Evolutionary conservation across 2,888 invertebrate species (phyloP).

Genomic region (Polyommatus icarus): DNA sequence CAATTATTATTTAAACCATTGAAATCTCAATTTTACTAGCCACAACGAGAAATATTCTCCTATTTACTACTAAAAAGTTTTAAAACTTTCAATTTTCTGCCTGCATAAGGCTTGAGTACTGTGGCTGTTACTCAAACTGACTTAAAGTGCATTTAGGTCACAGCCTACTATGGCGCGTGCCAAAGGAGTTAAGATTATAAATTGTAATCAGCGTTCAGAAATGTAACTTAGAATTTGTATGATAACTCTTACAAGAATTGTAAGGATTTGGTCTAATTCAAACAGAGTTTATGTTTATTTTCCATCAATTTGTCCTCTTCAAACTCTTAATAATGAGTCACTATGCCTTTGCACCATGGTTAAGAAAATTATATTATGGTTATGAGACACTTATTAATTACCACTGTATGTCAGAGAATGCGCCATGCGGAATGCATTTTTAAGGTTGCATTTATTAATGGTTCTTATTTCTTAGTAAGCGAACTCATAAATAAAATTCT

Average conservation of each 20-base stretch:
- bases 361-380: not conserved
- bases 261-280: not conserved
- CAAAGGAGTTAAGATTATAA: constrained; percentile 19
- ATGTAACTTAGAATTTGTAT: not conserved
- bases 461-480: not conserved
- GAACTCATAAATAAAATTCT: not conserved
- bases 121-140: constrained; percentile 4
- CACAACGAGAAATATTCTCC: not conserved
- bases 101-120: not conserved
- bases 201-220: constrained; percentile 11
- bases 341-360: not conserved
- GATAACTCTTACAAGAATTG: not conserved
- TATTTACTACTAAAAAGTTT: not conserved
- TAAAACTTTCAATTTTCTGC: not conserved
- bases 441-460: not conserved
- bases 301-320: not conserved
- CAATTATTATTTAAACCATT: not conserved
- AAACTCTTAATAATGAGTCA: not conserved
- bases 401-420: not conserved
- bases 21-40: too few relatives aligned
- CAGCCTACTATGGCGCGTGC: constrained; percentile 7
- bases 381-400: constrained; percentile 1
- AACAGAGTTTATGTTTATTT: not conserved
- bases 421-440: constrained; percentile 3
- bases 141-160: constrained; percentile 28